Evolutionary conservation across 2,888 invertebrate species (phyloP).

Genomic region (Heliconius charithonia): DNA sequence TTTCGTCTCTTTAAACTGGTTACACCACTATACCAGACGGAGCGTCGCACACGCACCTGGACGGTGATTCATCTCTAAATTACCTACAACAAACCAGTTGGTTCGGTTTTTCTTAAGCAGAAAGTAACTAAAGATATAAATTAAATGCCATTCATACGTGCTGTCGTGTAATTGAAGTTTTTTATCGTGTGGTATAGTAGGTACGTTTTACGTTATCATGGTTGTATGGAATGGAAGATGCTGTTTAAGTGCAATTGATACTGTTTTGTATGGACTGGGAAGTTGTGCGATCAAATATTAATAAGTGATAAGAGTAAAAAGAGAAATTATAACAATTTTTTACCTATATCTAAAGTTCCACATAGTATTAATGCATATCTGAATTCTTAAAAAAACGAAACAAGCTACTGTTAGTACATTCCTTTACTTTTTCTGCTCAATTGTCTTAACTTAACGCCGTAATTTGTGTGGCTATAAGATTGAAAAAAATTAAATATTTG

Average conservation of each 20-base stretch:
- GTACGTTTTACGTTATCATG: neutral
- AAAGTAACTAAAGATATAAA: conserved; percentile 56
- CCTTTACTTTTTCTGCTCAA: too few species aligned
- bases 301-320: too few species aligned
- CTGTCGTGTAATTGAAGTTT: conserved; percentile 54
- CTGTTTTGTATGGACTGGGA: neutral
- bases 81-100: conserved; percentile 57
- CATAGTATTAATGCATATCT: too few species aligned
- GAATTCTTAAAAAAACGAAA: too few species aligned
- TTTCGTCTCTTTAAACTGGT: conserved; percentile 49
- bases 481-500: too few species aligned
- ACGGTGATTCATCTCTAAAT: conserved; percentile 62
- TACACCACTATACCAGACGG: conserved; percentile 45
- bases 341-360: too few species aligned
- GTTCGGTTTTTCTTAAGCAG: conserved; percentile 55
- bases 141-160: conserved; percentile 67
- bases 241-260: neutral
- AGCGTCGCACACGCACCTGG: conserved; percentile 54
- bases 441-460: too few species aligned
- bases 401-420: too few species aligned
- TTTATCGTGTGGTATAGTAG: conserved; percentile 23
- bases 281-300: too few species aligned
- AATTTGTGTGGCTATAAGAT: too few species aligned
- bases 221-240: neutral
- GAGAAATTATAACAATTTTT: too few species aligned